phyloP scores from a whole-genome alignment of 2,888 invertebrate species.

The Cyclophora albipunctata region DNA sequence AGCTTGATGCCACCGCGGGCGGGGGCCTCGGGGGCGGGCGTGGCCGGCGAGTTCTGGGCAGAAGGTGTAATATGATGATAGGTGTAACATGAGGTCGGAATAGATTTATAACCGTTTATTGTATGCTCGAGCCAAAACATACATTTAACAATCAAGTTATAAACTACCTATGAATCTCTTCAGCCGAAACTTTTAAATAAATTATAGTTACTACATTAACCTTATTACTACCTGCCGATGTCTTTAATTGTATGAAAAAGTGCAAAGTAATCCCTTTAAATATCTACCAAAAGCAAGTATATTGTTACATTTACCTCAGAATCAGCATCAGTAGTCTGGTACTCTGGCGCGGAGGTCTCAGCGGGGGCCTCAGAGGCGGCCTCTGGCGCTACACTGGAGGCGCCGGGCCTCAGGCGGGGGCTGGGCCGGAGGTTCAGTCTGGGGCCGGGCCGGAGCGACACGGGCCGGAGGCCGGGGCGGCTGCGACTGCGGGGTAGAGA shows the following conservation, averaged over 20 bases:
- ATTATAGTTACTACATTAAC: no score
- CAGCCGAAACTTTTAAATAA: no score
- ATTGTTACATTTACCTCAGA: conserved; percentile 37
- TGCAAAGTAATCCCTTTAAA: no score
- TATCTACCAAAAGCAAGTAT: no score
- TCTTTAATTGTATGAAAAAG: no score
- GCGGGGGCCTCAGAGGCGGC: conserved; percentile 62
- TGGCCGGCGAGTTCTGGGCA: conserved; percentile 26
- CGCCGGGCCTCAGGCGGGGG: conserved; percentile 65
- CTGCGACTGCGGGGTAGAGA: conserved; percentile 38
- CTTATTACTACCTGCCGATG: no score
- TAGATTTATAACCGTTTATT: no score
- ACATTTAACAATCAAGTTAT: no score
- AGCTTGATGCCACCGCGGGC: conserved; percentile 46
- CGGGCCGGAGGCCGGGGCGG: conserved; percentile 59
- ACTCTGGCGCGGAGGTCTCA: conserved; percentile 54
- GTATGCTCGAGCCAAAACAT: no score
- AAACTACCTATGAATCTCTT: no score
- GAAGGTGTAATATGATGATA: no score
- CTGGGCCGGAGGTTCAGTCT: conserved; percentile 74
- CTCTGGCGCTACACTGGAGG: conserved; percentile 55
- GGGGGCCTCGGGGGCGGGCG: conserved; percentile 45
- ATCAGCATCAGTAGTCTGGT: conserved; percentile 49
- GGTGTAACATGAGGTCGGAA: no score
- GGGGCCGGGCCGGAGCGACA: conserved; percentile 78